These are phyloP conservation scores for Morone chrysops DNA, from an alignment of 2,113 vertebrate species.

Conservation along the genomic window DNA sequence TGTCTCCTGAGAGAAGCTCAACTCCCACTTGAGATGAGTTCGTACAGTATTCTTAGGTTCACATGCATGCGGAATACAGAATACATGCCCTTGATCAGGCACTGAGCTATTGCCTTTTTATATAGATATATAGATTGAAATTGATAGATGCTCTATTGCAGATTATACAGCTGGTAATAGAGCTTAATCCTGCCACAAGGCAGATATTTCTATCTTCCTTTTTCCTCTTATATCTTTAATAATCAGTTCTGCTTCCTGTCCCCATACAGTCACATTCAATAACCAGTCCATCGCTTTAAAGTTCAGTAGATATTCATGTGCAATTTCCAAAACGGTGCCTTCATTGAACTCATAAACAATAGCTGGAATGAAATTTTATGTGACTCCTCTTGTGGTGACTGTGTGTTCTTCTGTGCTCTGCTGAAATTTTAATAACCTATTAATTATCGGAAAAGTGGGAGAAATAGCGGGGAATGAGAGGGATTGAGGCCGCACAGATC, in stretches of 20 bases:
- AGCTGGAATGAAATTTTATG: constrained; percentile 29
- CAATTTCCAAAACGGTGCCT: constrained; percentile 22
- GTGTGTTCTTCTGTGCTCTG: constrained; percentile 28
- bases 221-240: constrained; percentile 28
- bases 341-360: constrained; percentile 28
- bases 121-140: constrained; percentile 37
- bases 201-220: constrained; percentile 9
- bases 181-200: constrained; percentile 18
- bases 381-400: constrained; percentile 4
- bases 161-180: constrained; percentile 43
- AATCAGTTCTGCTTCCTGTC: constrained; percentile 23
- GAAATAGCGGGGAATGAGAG: constrained; percentile 23
- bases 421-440: constrained; percentile 67
- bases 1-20: constrained; percentile 65
- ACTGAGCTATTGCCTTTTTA: constrained; percentile 18
- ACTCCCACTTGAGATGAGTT: constrained; percentile 59
- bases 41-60: constrained; percentile 21
- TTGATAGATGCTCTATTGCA: constrained; percentile 32
- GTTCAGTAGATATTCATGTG: constrained; percentile 20
- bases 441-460: constrained; percentile 65
- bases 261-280: constrained; percentile 29
- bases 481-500: constrained; percentile 68
- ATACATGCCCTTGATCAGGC: constrained; percentile 46
- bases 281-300: constrained; percentile 10
- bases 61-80: constrained; percentile 52